Evolutionary conservation across 2,888 invertebrate species (phyloP).

Genomic region (Lepidonotus clava): DNA sequence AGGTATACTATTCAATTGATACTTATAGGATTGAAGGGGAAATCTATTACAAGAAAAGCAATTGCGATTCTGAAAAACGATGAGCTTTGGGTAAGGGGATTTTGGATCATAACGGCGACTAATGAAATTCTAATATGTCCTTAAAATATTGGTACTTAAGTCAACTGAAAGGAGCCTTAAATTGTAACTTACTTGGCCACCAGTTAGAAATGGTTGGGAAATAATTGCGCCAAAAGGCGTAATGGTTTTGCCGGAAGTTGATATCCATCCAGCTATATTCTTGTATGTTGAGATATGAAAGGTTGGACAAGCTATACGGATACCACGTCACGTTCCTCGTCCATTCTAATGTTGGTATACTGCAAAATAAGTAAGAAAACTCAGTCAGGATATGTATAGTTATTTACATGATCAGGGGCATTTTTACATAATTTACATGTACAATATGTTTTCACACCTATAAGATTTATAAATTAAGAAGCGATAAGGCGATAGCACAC

Average conservation of each 20-base stretch:
- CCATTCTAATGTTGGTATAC: slow-evolving; percentile 64
- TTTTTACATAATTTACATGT: too few species aligned
- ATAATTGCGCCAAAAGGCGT: slow-evolving; percentile 79
- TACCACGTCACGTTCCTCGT: slow-evolving; percentile 76
- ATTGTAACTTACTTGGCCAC: slow-evolving; percentile 70
- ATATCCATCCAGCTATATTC: slow-evolving; percentile 73
- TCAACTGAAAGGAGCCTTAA: too few species aligned
- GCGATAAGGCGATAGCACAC: slow-evolving; percentile 54
- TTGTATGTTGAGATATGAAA: slow-evolving; percentile 76
- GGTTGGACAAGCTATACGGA: slow-evolving; percentile 73
- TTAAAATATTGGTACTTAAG: too few species aligned
- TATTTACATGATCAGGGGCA: too few species aligned
- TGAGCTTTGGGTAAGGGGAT: too few species aligned
- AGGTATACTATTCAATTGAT: too few species aligned
- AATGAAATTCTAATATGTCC: too few species aligned
- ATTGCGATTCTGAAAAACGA: too few species aligned
- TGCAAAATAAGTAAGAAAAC: slow-evolving; percentile 48
- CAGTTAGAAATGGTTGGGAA: slow-evolving; percentile 73
- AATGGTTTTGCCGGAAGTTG: slow-evolving; percentile 77
- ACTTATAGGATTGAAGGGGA: too few species aligned
- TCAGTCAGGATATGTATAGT: too few species aligned
- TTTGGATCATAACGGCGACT: too few species aligned
- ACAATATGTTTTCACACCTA: background rate
- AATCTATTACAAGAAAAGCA: too few species aligned
- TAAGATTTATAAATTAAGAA: background rate